Conservation (phyloP, 1,140 invertebrate genomes). For the Psilanteris sp. region DNA sequence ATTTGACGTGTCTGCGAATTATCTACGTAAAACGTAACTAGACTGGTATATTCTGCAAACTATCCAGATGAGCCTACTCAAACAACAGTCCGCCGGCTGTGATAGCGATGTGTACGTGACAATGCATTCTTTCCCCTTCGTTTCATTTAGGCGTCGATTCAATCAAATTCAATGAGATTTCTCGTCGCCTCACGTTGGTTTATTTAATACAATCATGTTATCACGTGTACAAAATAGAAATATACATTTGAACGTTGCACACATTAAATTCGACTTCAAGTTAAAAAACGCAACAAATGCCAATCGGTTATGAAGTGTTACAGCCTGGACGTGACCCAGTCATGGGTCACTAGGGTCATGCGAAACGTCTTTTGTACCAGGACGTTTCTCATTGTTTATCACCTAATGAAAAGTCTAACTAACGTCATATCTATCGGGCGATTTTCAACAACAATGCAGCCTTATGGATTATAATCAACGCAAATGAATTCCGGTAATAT, state of each 20-base stretch:
- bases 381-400: slow-evolving; percentile 8
- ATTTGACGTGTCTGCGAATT: slow-evolving; percentile 10
- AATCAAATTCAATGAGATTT: too few species aligned
- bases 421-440: slow-evolving; percentile 60
- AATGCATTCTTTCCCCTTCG: too few species aligned
- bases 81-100: slow-evolving; percentile 25
- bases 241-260: slow-evolving; percentile 48
- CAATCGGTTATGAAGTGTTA: slow-evolving; percentile 46
- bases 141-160: too few species aligned
- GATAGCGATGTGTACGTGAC: slow-evolving; percentile 4
- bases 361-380: too few species aligned
- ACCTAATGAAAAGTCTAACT: slow-evolving; percentile 46
- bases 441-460: slow-evolving; percentile 65
- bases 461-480: slow-evolving; percentile 67
- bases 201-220: slow-evolving; percentile 28
- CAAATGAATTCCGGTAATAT: slow-evolving; percentile 64
- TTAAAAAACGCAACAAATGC: slow-evolving; percentile 48
- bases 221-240: slow-evolving; percentile 54
- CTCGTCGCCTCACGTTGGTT: too few species aligned
- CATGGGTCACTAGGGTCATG: too few species aligned
- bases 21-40: slow-evolving; percentile 34
- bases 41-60: slow-evolving; percentile 51
- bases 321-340: slow-evolving; percentile 37
- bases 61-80: slow-evolving; percentile 36
- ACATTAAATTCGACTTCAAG: slow-evolving; percentile 31